Percentiles rank a stretch among this genome's conserved stretches.
Conservation (phyloP, 2,797 vertebrate genomes). For the Eptatretus atami region DNA sequence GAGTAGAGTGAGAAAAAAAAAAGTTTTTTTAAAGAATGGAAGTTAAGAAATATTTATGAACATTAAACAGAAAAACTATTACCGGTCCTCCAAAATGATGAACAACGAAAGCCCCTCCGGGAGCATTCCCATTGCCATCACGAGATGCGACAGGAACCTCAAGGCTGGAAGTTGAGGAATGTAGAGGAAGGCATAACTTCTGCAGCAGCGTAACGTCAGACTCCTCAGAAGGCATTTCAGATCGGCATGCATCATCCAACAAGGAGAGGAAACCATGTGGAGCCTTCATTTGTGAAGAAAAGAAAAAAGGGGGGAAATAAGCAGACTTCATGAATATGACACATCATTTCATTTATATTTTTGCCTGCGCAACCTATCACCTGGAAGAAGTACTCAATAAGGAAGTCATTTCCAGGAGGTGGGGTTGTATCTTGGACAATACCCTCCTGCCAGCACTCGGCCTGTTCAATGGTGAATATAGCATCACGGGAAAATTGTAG, state of each 20-base stretch:
- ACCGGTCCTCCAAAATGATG: neutral
- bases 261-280: slow-evolving; percentile 2
- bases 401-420: neutral
- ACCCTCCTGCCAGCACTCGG: slow-evolving; percentile 3
- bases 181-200: neutral
- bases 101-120: neutral
- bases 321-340: neutral
- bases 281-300: neutral
- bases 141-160: neutral
- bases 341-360: too few species aligned
- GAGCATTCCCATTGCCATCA: neutral
- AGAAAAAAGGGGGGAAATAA: neutral
- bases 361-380: neutral
- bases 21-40: too few species aligned
- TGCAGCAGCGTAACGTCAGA: neutral
- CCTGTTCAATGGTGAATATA: neutral
- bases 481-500: neutral
- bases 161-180: neutral
- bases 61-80: neutral
- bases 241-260: neutral
- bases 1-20: too few species aligned
- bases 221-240: slow-evolving; percentile 4
- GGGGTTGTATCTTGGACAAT: neutral
- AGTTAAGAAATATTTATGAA: too few species aligned
- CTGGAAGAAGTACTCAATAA: slow-evolving; percentile 4